Percentiles rank a stretch among this genome's conserved stretches.
Conservation (phyloP, 2,888 invertebrate genomes). For the Netelia virgata region DNA sequence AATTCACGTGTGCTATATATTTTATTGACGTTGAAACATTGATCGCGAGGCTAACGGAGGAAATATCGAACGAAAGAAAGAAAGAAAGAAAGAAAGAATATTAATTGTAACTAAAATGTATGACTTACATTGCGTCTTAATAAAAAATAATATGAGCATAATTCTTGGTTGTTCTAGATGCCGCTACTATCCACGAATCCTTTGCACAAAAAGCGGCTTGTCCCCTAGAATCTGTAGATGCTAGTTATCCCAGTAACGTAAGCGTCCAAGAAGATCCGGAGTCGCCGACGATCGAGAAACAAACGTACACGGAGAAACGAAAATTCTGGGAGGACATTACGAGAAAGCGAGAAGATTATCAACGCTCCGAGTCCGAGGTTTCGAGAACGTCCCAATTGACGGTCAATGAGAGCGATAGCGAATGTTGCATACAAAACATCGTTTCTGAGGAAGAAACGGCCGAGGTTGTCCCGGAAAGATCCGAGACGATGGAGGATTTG, state of each 20-base stretch:
- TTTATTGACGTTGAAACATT: constrained; percentile 62
- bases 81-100: constrained; percentile 1
- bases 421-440: constrained; percentile 78
- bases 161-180: constrained; percentile 84
- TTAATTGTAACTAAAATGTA: constrained; percentile 59
- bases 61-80: constrained; percentile 25
- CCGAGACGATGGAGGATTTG: constrained; percentile 79
- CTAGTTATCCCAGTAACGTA: constrained; percentile 83
- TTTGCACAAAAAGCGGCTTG: constrained; percentile 83
- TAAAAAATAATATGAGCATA: constrained; percentile 73
- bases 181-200: constrained; percentile 82
- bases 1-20: constrained; percentile 68
- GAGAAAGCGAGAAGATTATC: constrained; percentile 81
- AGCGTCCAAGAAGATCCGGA: constrained; percentile 70
- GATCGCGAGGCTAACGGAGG: constrained; percentile 66
- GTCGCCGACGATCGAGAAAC: constrained; percentile 80
- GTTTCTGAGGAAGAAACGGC: constrained; percentile 76
- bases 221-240: constrained; percentile 84
- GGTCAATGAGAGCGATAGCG: constrained; percentile 82
- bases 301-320: constrained; percentile 83
- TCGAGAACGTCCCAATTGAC: constrained; percentile 82
- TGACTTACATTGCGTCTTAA: constrained; percentile 55
- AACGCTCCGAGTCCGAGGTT: constrained; percentile 82
- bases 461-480: constrained; percentile 75
- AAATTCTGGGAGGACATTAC: constrained; percentile 84